Evolutionary conservation across 2,797 vertebrate genomes (phyloP).

Genomic region (Paedocypris micromegethes): DNA sequence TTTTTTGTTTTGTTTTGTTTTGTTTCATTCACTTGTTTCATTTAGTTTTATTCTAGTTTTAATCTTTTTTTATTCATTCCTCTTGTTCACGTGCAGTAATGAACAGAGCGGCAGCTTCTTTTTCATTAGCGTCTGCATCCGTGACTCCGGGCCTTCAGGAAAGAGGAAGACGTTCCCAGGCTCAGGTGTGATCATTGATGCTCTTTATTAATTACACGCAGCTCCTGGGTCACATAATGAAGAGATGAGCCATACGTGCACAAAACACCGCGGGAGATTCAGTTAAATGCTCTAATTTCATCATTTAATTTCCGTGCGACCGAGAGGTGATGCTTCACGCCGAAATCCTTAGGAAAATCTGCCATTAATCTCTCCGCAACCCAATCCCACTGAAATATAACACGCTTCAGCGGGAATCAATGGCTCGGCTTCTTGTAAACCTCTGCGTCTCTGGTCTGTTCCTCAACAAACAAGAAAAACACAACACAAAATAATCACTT

Average conservation of each 20-base stretch:
- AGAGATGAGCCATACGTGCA: constrained; percentile 53
- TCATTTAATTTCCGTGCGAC: constrained; percentile 51
- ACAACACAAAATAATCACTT: too few species aligned
- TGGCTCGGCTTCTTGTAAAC: constrained; percentile 4
- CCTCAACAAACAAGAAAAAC: too few species aligned
- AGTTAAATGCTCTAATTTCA: constrained; percentile 57
- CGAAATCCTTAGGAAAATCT: constrained; percentile 33
- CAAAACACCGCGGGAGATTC: constrained; percentile 27
- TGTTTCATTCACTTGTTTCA: too few species aligned
- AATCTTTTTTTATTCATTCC: background rate
- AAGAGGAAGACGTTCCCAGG: constrained; percentile 18
- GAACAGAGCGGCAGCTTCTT: too few species aligned
- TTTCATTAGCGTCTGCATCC: constrained; percentile 20
- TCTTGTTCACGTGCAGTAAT: background rate
- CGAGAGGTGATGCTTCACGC: constrained; percentile 39
- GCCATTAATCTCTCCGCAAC: background rate
- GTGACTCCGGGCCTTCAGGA: constrained; percentile 12
- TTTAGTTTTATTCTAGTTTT: too few species aligned
- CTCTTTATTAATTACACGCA: constrained; percentile 59
- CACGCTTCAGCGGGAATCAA: constrained; percentile 12
- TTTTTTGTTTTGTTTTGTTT: too few species aligned
- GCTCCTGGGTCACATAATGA: constrained; percentile 52
- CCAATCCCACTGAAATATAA: constrained; percentile 13
- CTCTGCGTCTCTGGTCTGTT: too few species aligned
- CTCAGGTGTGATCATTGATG: constrained; percentile 50